A percentile compares a stretch with the other conserved stretches of the same genome.
phyloP scores from a whole-genome alignment of 2,797 vertebrate genomes.

The Sebastes diploproa region DNA sequence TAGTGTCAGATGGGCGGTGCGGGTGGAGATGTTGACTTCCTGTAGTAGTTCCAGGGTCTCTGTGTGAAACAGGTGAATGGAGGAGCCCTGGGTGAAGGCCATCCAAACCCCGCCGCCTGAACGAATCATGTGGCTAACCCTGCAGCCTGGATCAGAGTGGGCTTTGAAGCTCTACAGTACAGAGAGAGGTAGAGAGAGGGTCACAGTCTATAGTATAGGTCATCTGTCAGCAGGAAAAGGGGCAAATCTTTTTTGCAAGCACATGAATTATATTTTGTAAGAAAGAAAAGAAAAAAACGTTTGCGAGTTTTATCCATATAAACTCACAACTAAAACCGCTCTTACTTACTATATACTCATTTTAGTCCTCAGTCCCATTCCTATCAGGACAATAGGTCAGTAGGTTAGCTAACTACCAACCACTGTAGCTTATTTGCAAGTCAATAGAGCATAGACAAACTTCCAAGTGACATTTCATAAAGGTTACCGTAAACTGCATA shows the following conservation, averaged over 20 bases:
- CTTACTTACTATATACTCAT: background rate
- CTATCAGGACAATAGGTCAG: background rate
- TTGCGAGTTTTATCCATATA: background rate
- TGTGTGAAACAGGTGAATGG: constrained; percentile 91
- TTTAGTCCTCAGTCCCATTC: background rate
- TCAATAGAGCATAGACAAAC: too few relatives aligned
- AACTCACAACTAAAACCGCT: accelerated
- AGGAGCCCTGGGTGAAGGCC: constrained; percentile 88
- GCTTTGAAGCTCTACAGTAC: constrained; percentile 85
- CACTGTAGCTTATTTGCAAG: too few relatives aligned
- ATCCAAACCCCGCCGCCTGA: constrained; percentile 94
- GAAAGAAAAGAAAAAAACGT: background rate
- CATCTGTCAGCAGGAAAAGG: background rate
- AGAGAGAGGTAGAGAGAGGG: background rate
- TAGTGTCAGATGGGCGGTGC: constrained; percentile 83
- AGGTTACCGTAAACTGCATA: too few relatives aligned
- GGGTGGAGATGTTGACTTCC: constrained; percentile 91
- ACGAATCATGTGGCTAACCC: constrained; percentile 87
- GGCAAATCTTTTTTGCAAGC: background rate
- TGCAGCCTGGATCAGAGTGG: constrained; percentile 80
- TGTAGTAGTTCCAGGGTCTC: constrained; percentile 91
- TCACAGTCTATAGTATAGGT: background rate
- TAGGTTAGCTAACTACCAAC: accelerated
- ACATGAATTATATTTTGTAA: background rate
- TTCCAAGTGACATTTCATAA: too few relatives aligned